These are phyloP conservation scores for Abramis brama DNA, from an alignment of 2,113 vertebrate species.

Conservation along the genomic window DNA sequence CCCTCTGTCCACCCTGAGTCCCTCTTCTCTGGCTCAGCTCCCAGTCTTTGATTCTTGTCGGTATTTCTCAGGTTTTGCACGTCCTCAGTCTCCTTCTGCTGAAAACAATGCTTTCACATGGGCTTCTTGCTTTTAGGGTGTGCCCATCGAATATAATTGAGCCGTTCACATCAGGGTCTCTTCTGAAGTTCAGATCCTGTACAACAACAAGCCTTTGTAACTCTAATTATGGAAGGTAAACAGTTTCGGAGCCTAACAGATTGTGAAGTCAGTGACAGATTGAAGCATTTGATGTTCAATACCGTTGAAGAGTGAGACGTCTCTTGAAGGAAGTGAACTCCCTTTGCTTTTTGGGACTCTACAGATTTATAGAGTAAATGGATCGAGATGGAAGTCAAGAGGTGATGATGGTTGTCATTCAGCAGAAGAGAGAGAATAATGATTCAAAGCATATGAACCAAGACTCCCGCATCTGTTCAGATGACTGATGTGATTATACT, in stretches of 20 bases:
- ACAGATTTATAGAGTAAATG: constrained; percentile 1
- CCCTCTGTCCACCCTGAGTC: not conserved
- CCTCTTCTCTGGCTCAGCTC: constrained; percentile 8
- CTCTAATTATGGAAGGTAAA: constrained; percentile 39
- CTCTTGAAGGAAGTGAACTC: constrained; percentile 31
- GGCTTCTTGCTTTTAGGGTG: constrained; percentile 47
- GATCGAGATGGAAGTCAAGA: not conserved
- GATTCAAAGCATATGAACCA: not conserved
- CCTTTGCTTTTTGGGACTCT: constrained; percentile 19
- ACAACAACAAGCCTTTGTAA: constrained; percentile 24
- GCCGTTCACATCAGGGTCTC: constrained; percentile 3
- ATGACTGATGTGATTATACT: not conserved
- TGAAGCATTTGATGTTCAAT: not conserved
- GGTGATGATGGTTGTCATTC: constrained; percentile 3
- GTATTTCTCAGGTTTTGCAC: constrained; percentile 43
- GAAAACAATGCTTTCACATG: constrained; percentile 56
- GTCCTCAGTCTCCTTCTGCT: constrained; percentile 33
- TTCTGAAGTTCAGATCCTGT: constrained; percentile 39
- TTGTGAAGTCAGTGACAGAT: not conserved
- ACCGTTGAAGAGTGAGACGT: not conserved
- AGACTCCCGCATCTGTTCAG: not conserved
- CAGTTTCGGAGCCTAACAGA: not conserved
- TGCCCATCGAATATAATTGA: constrained; percentile 37
- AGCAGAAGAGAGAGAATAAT: not conserved
- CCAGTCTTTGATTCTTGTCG: constrained; percentile 42